Percentiles rank a stretch among this genome's conserved stretches.
These are phyloP conservation scores for Olivierus martensii DNA, from an alignment of 1,140 invertebrate genomes.

Conservation along the genomic window DNA sequence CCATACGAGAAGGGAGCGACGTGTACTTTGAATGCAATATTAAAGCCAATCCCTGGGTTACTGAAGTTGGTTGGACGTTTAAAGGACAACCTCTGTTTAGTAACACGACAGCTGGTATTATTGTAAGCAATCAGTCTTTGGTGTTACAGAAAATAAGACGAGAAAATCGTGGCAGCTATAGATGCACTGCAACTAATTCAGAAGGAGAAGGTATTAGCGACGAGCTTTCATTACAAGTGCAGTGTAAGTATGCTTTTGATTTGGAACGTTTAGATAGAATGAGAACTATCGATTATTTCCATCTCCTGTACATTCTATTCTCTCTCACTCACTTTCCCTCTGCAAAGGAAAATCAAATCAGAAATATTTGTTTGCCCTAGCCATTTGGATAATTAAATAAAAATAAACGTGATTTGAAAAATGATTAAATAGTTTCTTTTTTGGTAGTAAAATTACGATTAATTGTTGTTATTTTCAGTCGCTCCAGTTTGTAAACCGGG, in stretches of 20 bases:
- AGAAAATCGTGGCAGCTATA: slow-evolving; percentile 41
- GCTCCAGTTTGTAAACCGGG: slow-evolving; percentile 68
- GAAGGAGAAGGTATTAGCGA: slow-evolving; percentile 76
- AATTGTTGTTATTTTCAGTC: too few species aligned
- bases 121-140: slow-evolving; percentile 56
- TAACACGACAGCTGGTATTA: slow-evolving; percentile 46
- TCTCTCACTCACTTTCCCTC: too few species aligned
- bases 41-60: slow-evolving; percentile 21
- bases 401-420: too few species aligned
- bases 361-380: too few species aligned
- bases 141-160: slow-evolving; percentile 27
- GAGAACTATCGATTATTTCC: too few species aligned
- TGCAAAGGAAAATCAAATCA: too few species aligned
- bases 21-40: slow-evolving; percentile 22
- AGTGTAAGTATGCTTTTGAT: slow-evolving; percentile 27
- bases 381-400: too few species aligned
- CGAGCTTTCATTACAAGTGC: slow-evolving; percentile 65
- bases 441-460: too few species aligned
- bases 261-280: too few species aligned
- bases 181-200: slow-evolving; percentile 73
- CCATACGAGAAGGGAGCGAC: slow-evolving; percentile 20
- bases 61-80: slow-evolving; percentile 20
- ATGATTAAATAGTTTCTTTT: too few species aligned
- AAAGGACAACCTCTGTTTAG: slow-evolving; percentile 14
- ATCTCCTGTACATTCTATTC: too few species aligned